Evolutionary conservation across 2,113 vertebrate species (phyloP).

Genomic region (Chrysemys picta): DNA sequence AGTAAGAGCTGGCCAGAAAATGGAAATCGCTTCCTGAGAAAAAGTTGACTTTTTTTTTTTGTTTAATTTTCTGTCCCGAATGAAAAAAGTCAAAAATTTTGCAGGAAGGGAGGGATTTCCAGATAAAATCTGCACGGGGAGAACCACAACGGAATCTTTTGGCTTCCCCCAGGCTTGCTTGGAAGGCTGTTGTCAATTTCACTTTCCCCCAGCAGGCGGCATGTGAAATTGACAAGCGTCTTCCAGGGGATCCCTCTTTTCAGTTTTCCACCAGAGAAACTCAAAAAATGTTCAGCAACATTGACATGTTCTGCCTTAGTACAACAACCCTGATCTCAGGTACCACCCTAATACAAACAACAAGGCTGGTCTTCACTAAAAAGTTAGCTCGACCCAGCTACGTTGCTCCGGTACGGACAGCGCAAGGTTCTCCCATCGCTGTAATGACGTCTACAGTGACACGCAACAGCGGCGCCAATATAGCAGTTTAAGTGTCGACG

Average conservation of each 20-base stretch:
- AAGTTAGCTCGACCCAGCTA: neutral
- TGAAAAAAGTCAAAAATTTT: neutral
- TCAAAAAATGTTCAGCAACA: neutral
- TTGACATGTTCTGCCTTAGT: neutral
- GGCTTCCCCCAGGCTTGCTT: too few relatives aligned
- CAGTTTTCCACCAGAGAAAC: neutral
- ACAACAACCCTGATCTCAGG: neutral
- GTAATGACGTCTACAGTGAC: neutral
- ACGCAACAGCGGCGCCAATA: rapidly evolving
- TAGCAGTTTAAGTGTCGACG: neutral
- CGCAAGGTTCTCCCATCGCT: neutral
- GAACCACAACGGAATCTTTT: neutral
- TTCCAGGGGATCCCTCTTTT: neutral
- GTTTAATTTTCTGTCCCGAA: neutral
- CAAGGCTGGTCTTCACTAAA: neutral
- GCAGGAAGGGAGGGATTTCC: neutral
- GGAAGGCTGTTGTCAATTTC: neutral
- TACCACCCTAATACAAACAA: neutral
- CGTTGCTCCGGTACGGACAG: neutral
- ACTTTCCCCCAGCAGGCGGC: neutral
- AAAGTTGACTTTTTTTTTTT: neutral
- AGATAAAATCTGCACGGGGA: neutral
- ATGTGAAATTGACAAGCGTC: neutral
- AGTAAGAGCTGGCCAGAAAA: neutral
- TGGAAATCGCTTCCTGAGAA: neutral